Evolutionary conservation across 35 echinoderm and acorn worm genomes (phyloP).

Genomic region (Lytechinus variegatus): DNA sequence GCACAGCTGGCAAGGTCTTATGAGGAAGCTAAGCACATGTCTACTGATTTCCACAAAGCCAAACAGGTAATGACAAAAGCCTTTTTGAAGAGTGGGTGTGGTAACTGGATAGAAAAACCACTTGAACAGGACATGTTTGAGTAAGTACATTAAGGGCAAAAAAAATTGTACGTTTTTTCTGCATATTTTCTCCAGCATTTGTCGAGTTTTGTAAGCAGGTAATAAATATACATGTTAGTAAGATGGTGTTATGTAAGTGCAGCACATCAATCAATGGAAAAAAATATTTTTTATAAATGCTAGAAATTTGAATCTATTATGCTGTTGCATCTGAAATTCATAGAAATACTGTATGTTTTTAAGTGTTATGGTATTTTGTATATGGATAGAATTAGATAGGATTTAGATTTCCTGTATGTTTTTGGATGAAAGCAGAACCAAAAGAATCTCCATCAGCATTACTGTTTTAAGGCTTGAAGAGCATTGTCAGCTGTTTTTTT

Average conservation of each 20-base stretch:
- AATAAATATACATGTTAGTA: too few relatives aligned
- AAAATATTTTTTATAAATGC: not conserved
- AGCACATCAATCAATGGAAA: not conserved
- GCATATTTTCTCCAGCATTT: not conserved
- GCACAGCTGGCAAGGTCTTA: constrained; percentile 60
- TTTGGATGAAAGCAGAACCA: not conserved
- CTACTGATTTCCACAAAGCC: constrained; percentile 60
- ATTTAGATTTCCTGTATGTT: not conserved
- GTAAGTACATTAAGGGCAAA: constrained; percentile 21
- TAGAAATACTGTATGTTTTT: not conserved
- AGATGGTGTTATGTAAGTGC: too few relatives aligned
- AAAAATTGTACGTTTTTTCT: not conserved
- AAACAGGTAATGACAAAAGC: constrained; percentile 75
- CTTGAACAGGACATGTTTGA: constrained; percentile 96
- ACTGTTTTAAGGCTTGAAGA: constrained; percentile 4
- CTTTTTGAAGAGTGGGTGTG: constrained; percentile 80
- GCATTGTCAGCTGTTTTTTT: not conserved
- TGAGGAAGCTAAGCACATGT: constrained; percentile 67
- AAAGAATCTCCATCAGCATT: not conserved
- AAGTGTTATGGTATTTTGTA: not conserved
- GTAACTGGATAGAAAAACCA: constrained; percentile 93
- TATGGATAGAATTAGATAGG: not conserved
- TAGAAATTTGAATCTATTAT: not conserved
- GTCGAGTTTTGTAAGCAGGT: not conserved
- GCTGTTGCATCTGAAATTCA: not conserved